Base-by-base conservation (phyloP, 1,140 invertebrate genomes). In the Lepidurus couesii region DNA sequence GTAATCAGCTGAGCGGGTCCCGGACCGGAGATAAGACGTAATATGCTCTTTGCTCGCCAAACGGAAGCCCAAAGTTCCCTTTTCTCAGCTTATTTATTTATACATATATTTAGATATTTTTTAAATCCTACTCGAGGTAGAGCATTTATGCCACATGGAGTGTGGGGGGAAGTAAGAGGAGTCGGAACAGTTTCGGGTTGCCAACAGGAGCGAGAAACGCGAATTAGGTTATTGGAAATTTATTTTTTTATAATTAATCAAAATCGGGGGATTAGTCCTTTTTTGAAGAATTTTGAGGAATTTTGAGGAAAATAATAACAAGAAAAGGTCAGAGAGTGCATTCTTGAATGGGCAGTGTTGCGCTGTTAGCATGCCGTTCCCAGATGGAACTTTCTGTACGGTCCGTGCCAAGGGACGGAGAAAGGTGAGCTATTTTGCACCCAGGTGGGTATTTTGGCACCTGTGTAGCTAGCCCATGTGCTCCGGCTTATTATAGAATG, bases 401-500 rank as follows among this genome's bases (percentile, higher is more conserved):
- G 53, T 7, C 53, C 53, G 53, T 65, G 53, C 53, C 53, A 65
- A 65, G 53, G 53, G 53, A 65, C 53, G 53, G 6, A 65, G 53
- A 65, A 65, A 65, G 53, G 53, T 65, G 53, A 65, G 53, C 53
- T 65, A 65, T 65, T 65, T 21, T 65, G n/a, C 53, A n/a, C 53
- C 53, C 53, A 65, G 53, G n/a, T 65, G 53, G 53, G n/a, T 65
- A 21, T 21, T 65, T 65, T 65, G 53, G 53, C 53, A 65, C 53
- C 53, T 65, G 53, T 21, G 21, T 65, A 65, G 47, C 47, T 65
- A 65, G 47, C 47, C 47, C 47, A 65, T 65, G 8, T 65, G 13
- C 53, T 65, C 53, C 53, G 21, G 53, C 53, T 65, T 65, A 65
- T 65, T 65, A 65, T 65, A 65, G 53, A 65, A 65, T 65, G 53